Evolutionary conservation across 2,888 invertebrate genomes (phyloP).

Genomic region (Andrena haemorrhoa): DNA sequence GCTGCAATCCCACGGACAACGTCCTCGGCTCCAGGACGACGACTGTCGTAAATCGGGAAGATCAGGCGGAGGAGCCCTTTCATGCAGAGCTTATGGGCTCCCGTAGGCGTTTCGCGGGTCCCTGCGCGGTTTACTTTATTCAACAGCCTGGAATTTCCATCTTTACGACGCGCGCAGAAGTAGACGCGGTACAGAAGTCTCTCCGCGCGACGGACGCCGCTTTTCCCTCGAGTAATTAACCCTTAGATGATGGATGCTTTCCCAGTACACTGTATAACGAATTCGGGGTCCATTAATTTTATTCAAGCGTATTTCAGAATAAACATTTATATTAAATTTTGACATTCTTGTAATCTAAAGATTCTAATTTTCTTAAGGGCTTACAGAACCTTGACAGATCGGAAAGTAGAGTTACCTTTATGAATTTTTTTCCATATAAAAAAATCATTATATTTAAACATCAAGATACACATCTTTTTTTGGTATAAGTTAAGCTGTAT

Average conservation of each 20-base stretch:
- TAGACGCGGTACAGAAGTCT: background rate
- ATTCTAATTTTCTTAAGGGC: too few species aligned
- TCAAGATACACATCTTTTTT: too few species aligned
- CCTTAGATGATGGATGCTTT: background rate
- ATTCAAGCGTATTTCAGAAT: too few species aligned
- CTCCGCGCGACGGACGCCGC: background rate
- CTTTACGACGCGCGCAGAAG: constrained; percentile 28
- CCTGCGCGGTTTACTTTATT: constrained; percentile 28
- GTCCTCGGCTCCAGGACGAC: constrained; percentile 10
- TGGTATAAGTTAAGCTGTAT: too few species aligned
- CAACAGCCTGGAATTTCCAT: constrained; percentile 43
- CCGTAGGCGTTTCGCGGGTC: constrained; percentile 42
- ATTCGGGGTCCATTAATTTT: too few species aligned
- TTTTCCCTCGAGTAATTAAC: background rate
- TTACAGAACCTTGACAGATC: too few species aligned
- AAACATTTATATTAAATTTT: too few species aligned
- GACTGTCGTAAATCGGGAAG: constrained; percentile 50
- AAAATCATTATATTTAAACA: too few species aligned
- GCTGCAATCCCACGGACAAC: background rate
- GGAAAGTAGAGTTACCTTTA: too few species aligned
- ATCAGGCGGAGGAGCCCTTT: constrained; percentile 35
- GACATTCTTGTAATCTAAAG: too few species aligned
- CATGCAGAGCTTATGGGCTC: constrained; percentile 35
- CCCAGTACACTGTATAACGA: background rate
- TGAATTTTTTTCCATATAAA: too few species aligned